Evolutionary conservation across 2,888 invertebrate species (phyloP), one percentile per base, ranked within the genome.

Genomic region (Heliconius ethilla): DNA sequence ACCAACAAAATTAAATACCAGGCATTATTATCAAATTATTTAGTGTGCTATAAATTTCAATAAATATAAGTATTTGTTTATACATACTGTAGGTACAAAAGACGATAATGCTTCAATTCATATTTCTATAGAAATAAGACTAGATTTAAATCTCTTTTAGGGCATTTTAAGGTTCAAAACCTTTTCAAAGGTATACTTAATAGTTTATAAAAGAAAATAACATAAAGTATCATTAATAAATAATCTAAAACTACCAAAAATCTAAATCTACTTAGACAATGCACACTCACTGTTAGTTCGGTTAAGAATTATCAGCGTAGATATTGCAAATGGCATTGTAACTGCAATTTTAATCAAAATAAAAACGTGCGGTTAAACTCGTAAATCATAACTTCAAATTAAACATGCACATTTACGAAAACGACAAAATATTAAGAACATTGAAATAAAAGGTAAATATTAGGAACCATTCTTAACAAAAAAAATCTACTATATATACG

Each of bases 231-330:
- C 3, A 59, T 59, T 59, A 25, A 27, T 37, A 40, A 63, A 65
- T 27, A 37, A 27, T 25, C 15, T 15, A 13, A 27, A n/a, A 62
- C 62, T 37, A 29, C 40, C 76, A 82, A 82, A 84, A 85, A 81
- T 85, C 82, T 82, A 27, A 22, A 27, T 40, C 27, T 59, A 33
- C 59, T 15, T 2, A 27, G 11, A 11, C 25, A 59, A 66, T n/a
- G 45, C 22, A 29, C 70, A 81, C 81, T 81, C 76, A 81, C 81
- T 76, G 29, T 78, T 81, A 45, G 75, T 78, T 69, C 76, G 63
- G 62, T 65, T 81, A 72, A 79, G 76, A 69, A 81, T 79, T 72
- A 81, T 73, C 75, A 81, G 63, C 29, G 79, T 78, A 22, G 79
- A 77, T 76, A 81, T 81, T 67, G 78, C 73, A 78, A 75, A 78